phyloP scores from a whole-genome alignment of 2,797 vertebrate species.

The Ceyx erithaca region DNA sequence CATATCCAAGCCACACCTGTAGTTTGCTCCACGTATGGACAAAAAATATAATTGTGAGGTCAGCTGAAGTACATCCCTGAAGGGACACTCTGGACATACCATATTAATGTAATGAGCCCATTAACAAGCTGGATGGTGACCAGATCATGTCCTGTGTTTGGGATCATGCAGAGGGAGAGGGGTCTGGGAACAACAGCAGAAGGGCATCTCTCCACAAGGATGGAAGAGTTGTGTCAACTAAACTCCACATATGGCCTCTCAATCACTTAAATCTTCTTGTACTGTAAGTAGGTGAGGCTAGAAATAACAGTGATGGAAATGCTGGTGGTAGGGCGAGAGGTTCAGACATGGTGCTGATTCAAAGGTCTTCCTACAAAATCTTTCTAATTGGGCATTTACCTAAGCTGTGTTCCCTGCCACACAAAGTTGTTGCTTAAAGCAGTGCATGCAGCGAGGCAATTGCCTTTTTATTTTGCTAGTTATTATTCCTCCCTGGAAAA shows the following conservation, averaged over 20 bases:
- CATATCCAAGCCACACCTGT: not conserved
- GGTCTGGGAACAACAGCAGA: not conserved
- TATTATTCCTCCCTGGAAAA: conserved; percentile 38
- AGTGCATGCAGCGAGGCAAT: conserved; percentile 19
- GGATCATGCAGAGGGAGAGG: not conserved
- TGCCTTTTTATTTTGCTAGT: conserved; percentile 43
- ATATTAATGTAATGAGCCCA: not conserved
- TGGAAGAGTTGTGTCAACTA: not conserved
- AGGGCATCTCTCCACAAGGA: not conserved
- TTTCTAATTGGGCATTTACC: conserved; percentile 62
- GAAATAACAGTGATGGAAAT: not conserved
- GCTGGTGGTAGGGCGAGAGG: not conserved
- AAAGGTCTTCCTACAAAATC: conserved; percentile 48
- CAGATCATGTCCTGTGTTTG: not conserved
- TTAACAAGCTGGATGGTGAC: not conserved
- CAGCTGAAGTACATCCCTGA: not conserved
- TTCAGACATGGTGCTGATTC: not conserved
- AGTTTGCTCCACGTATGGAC: not conserved
- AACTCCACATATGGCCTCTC: not conserved
- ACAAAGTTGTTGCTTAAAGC: not conserved
- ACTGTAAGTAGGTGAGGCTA: not conserved
- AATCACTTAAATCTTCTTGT: not conserved
- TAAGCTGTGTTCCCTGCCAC: not conserved
- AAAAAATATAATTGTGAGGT: not conserved
- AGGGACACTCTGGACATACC: not conserved